Evolutionary conservation across 2,797 vertebrate genomes (phyloP).

Genomic region (Sylvia borin): DNA sequence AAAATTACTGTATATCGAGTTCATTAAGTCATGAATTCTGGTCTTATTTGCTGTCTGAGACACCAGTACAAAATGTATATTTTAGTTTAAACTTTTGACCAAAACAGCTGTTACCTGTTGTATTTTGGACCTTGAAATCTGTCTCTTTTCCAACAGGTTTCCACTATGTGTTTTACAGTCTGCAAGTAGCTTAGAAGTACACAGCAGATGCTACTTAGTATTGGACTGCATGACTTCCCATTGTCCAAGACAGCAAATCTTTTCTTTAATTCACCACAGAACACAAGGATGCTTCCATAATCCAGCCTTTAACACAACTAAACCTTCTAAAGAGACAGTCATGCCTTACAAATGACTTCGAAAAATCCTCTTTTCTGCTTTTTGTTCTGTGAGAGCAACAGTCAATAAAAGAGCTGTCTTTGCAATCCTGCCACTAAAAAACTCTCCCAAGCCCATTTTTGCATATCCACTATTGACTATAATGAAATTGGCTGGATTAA

Average conservation of each 20-base stretch:
- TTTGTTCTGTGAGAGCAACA: constrained; percentile 21
- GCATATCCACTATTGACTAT: not conserved
- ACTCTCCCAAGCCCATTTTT: not conserved
- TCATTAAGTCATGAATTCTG: constrained; percentile 41
- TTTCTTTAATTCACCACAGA: constrained; percentile 55
- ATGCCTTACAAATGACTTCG: constrained; percentile 10
- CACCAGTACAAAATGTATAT: constrained; percentile 23
- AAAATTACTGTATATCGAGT: constrained; percentile 4
- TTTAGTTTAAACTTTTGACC: constrained; percentile 63
- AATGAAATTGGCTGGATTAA: not conserved
- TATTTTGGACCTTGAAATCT: constrained; percentile 35
- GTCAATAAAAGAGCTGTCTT: not conserved
- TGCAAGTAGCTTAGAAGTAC: not conserved
- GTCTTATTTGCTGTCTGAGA: constrained; percentile 40
- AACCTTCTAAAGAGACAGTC: not conserved
- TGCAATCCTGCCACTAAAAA: constrained; percentile 3
- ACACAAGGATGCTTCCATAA: constrained; percentile 52
- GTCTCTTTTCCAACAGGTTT: not conserved
- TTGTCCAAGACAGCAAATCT: constrained; percentile 62
- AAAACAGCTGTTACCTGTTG: constrained; percentile 73
- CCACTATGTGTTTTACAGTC: constrained; percentile 41
- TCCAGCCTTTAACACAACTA: constrained; percentile 23
- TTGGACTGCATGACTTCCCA: not conserved
- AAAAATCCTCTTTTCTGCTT: constrained; percentile 9
- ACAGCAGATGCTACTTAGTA: constrained; percentile 54